Evolutionary conservation across 1,140 invertebrate species (phyloP).

Genomic region (Trinorchestia longiramus): DNA sequence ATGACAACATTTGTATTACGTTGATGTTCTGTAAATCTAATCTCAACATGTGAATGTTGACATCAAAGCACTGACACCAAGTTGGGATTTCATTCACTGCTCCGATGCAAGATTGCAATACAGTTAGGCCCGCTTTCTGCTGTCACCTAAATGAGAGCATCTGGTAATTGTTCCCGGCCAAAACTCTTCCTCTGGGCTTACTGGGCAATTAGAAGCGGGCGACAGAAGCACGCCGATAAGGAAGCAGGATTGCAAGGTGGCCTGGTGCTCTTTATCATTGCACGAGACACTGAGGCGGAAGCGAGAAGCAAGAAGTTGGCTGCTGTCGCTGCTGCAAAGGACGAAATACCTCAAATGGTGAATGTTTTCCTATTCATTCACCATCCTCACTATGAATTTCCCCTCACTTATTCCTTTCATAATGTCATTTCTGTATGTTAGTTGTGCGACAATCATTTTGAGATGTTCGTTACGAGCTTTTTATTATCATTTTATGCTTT

Average conservation of each 20-base stretch:
- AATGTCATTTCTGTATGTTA: too few species aligned
- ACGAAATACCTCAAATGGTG: neutral
- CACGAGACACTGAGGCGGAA: neutral
- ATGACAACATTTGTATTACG: neutral
- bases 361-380: neutral
- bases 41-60: neutral
- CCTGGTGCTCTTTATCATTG: constrained; percentile 32
- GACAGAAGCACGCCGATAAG: constrained; percentile 41
- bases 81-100: neutral
- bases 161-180: constrained; percentile 32
- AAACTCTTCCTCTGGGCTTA: constrained; percentile 51
- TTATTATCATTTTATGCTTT: too few species aligned
- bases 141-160: constrained; percentile 49
- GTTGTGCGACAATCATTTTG: too few species aligned
- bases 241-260: constrained; percentile 31
- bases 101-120: neutral
- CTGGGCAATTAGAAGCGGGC: constrained; percentile 50
- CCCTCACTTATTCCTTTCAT: too few species aligned
- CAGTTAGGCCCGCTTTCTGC: neutral
- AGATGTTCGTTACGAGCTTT: too few species aligned
- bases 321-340: too few species aligned
- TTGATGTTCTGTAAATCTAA: neutral
- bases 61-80: neutral
- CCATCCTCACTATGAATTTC: too few species aligned
- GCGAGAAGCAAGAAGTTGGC: neutral